Evolutionary conservation across 1,140 invertebrate species (phyloP).

Genomic region (Neelides sp.): DNA sequence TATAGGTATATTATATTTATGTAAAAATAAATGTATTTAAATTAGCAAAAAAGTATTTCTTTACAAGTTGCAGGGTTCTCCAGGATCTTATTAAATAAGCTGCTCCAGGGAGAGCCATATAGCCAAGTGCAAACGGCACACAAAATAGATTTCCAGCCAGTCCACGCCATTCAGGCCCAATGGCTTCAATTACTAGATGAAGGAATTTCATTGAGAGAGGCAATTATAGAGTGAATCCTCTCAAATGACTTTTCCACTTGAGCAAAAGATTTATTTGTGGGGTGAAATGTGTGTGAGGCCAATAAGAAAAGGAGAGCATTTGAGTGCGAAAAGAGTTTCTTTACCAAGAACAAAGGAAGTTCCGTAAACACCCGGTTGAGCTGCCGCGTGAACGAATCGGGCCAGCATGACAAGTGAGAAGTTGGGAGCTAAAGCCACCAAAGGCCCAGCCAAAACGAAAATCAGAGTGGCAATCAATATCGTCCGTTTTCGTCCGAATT

Average conservation of each 20-base stretch:
- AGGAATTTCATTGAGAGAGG: neutral
- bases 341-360: slow-evolving; percentile 26
- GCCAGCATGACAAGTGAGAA: slow-evolving; percentile 19
- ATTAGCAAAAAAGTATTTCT: no score
- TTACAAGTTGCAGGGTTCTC: slow-evolving; percentile 37
- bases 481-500: slow-evolving; percentile 23
- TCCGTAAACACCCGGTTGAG: slow-evolving; percentile 26
- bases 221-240: no score
- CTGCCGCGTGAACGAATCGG: slow-evolving; percentile 21
- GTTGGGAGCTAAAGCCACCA: slow-evolving; percentile 20
- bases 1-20: no score
- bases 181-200: slow-evolving; percentile 21
- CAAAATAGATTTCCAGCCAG: slow-evolving; percentile 30
- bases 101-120: slow-evolving; percentile 34
- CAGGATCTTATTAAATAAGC: slow-evolving; percentile 38
- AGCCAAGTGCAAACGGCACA: slow-evolving; percentile 30
- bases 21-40: no score
- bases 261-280: no score
- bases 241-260: no score
- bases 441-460: slow-evolving; percentile 22
- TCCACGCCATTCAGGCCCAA: slow-evolving; percentile 24
- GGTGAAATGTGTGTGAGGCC: no score
- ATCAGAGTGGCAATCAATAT: slow-evolving; percentile 24
- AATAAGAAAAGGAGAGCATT: no score
- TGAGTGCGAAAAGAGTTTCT: neutral